Evolutionary conservation across 2,113 vertebrate species (phyloP), one percentile per base, ranked within the genome.

Genomic region (Raja brachyura): DNA sequence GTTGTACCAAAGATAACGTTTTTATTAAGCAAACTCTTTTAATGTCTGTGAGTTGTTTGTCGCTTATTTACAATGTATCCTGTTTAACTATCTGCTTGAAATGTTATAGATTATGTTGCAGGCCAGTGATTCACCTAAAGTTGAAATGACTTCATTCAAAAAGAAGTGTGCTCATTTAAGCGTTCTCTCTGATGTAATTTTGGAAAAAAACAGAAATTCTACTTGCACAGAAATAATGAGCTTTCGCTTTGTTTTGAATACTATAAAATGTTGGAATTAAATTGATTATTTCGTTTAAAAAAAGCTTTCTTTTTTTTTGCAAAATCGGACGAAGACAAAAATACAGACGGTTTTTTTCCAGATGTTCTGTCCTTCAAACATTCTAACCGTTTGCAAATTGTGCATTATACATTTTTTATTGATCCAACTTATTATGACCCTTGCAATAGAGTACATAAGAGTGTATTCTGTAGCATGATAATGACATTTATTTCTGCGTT

Each of bases 401-500:
- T 48, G 20, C 10, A 13, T 48, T 9, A 92, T 1, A 22, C 39
- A 88, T 70, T 18, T 33, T 10, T 70, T 70, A 22, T 33, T 28
- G 5, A 68, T 20, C 66, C 20, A 33, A 54, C 13, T 70, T 39
- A 85, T 39, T 25, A 25, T 48, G 8, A 22, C 14, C 6, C 68
- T 92, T 25, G 66, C 33, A 54, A 54, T 48, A 28, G 39, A 73
- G 39, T 25, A 16, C 31, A 92, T 25, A 68, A 39, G 66, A 8
- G 33, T 48, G 66, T 16, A 92, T 48, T 70, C 20, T 54, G 31
- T 54, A 92, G 22, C 16, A 70, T 92, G 7, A 92, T 92, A 48
- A 92, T 73, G 90, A 25, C 33, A 54, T 92, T 73, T 92, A 73
- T 92, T 73, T 33, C 73, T 73, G 20, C 73, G 61, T 73, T 92